Evolutionary conservation across 1,140 invertebrate genomes (phyloP).

Genomic region (Conus betulinus): DNA sequence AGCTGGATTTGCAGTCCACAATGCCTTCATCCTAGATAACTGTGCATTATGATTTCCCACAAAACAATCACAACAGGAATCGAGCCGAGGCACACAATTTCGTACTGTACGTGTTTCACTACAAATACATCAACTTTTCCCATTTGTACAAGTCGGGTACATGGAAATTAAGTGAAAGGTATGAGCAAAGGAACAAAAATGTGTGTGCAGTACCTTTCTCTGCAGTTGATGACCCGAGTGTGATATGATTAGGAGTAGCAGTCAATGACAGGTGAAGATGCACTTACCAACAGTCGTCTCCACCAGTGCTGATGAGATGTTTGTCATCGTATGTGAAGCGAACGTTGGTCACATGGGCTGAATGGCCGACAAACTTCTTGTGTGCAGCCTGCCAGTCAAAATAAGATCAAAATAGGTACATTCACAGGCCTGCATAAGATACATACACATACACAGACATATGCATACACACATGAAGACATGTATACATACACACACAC

Average conservation of each 20-base stretch:
- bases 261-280: too few relatives aligned
- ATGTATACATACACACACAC: slow-evolving; percentile 21
- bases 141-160: not conserved
- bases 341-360: slow-evolving; percentile 75
- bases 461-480: slow-evolving; percentile 7
- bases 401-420: not conserved
- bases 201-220: not conserved
- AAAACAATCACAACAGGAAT: too few relatives aligned
- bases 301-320: slow-evolving; percentile 72
- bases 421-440: too few relatives aligned
- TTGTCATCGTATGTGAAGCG: slow-evolving; percentile 70
- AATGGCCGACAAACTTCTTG: slow-evolving; percentile 72
- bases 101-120: too few relatives aligned
- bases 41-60: too few relatives aligned
- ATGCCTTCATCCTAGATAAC: too few relatives aligned
- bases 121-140: not conserved
- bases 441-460: slow-evolving; percentile 5
- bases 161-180: not conserved
- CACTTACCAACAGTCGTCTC: slow-evolving; percentile 73
- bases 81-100: too few relatives aligned
- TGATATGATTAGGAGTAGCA: too few relatives aligned
- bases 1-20: too few relatives aligned
- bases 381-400: slow-evolving; percentile 57
- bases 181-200: not conserved
- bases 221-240: not conserved